Evolutionary conservation across 1,140 invertebrate species (phyloP).

Genomic region (Papilio polyxenes): DNA sequence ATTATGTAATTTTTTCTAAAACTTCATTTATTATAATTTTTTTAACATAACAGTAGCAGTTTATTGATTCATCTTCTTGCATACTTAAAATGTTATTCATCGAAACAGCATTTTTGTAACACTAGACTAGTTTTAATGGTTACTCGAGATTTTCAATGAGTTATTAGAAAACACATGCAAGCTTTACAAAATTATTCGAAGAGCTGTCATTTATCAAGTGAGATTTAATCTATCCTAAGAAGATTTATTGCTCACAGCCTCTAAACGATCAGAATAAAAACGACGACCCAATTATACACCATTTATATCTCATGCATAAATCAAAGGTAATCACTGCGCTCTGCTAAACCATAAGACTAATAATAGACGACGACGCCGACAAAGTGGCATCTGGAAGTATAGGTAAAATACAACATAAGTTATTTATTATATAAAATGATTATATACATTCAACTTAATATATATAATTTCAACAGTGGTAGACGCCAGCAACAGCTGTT

Average conservation of each 20-base stretch:
- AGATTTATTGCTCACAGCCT: slow-evolving; percentile 64
- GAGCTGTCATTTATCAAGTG: slow-evolving; percentile 57
- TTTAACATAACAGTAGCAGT: no score
- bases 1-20: no score
- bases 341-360: slow-evolving; percentile 48
- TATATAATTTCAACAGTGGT: no score
- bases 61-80: not conserved
- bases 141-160: not conserved
- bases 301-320: slow-evolving; percentile 75
- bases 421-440: not conserved
- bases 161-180: slow-evolving; percentile 13
- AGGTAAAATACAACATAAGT: not conserved
- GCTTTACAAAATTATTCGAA: slow-evolving; percentile 45
- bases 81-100: not conserved
- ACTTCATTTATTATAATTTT: no score
- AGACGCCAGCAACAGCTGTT: no score
- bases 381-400: slow-evolving; percentile 43
- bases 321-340: slow-evolving; percentile 62
- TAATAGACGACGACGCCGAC: slow-evolving; percentile 54
- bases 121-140: not conserved
- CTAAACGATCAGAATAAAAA: slow-evolving; percentile 68
- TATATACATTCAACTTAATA: no score
- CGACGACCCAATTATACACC: slow-evolving; percentile 66
- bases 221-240: slow-evolving; percentile 64
- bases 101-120: not conserved